Base-by-base conservation (phyloP, 2,888 invertebrate genomes). In the Tinea semifulvella region DNA sequence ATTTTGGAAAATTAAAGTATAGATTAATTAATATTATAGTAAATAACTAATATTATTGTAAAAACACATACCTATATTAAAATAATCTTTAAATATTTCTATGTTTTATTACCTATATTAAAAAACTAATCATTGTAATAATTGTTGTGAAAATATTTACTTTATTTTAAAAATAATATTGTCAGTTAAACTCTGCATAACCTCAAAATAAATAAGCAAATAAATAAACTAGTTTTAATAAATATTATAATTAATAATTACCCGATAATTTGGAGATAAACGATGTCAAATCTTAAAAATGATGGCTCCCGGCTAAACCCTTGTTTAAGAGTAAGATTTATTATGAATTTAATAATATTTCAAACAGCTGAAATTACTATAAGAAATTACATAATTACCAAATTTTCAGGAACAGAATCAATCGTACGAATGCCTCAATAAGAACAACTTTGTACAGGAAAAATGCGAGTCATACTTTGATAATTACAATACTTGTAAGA, bases 401-500 rank as follows among this genome's bases (percentile, higher is more conserved):
- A 31, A 31, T 44, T 79, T 81, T 56, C 61, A 92, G 89, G 94
- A 94, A 64, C 88, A 90, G 58, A 79, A 87, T 43, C 64, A 87
- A 54, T 88, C 91, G 0, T 85, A 85, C 47, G 84, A 87, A 61
- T 94, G 94, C 57, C 74, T 92, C 14, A 82, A 85, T 55, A 85
- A 86, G 43, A 86, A 88, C 60, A 84, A 85, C 53, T 90, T 84
- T 56, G 84, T 89, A 51, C 82, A 83, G 43, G 82, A 84, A 0
- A 84, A 84, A 57, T 94, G 94, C 58, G 67, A 73, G 55, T 46
- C 67, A 0, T 85, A 87, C 61, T 92, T 92, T 59, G 84, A 84
- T 26, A 94, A 94, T 65, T 93, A 92, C 60, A 90, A 86, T 49
- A 84, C 80, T 2, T 94, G 94, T 65, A 89, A 87, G 64, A 85